phyloP scores from a whole-genome alignment of 2,797 vertebrate genomes.

The Peromyscus eremicus region DNA sequence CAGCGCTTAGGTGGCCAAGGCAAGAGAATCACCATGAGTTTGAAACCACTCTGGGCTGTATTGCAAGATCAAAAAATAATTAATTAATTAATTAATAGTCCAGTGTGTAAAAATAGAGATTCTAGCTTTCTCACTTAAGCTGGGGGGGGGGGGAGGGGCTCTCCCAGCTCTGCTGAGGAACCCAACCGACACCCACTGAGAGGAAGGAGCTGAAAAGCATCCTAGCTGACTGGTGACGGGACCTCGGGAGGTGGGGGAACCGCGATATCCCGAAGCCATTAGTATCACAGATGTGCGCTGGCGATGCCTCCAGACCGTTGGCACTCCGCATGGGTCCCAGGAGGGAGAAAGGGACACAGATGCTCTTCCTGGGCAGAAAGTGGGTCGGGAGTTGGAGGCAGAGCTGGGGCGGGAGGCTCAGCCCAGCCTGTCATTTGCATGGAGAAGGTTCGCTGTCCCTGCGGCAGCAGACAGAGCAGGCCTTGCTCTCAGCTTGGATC shows the following conservation, averaged over 20 bases:
- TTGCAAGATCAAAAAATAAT: background rate
- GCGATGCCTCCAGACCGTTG: slow-evolving; percentile 28
- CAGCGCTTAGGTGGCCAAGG: background rate
- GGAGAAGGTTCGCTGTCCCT: background rate
- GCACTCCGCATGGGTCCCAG: background rate
- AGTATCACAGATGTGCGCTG: slow-evolving; percentile 66
- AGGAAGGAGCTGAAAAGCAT: background rate
- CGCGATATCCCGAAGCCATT: rapidly evolving
- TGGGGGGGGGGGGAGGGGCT: background rate
- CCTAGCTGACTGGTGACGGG: background rate
- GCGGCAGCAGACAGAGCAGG: background rate
- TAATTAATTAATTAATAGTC: background rate
- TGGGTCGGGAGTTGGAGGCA: slow-evolving; percentile 54
- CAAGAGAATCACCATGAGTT: background rate
- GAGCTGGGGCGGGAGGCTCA: background rate
- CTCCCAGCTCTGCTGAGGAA: background rate
- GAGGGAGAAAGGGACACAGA: slow-evolving; percentile 69
- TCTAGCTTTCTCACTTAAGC: background rate
- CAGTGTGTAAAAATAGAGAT: background rate
- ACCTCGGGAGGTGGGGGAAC: background rate
- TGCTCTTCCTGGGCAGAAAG: slow-evolving; percentile 69
- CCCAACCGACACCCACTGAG: background rate
- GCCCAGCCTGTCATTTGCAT: background rate
- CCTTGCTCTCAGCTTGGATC: background rate
- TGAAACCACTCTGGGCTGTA: background rate